Evolutionary conservation across 2,113 vertebrate genomes (phyloP), one percentile per base, ranked within the genome.

Genomic region (Anhinga rufa): DNA sequence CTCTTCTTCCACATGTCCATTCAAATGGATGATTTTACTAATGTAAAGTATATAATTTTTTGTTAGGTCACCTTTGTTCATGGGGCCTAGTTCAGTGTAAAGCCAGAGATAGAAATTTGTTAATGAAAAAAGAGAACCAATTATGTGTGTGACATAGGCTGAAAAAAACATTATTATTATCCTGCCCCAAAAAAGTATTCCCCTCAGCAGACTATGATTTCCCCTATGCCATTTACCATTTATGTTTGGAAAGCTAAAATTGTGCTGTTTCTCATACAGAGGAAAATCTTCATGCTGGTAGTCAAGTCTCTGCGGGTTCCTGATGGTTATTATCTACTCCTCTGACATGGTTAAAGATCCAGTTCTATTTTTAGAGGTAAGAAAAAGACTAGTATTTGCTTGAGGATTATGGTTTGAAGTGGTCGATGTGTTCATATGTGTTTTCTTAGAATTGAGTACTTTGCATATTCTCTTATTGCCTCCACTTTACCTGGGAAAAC

Each of bases 311-410:
- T 75, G 21, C 32, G 86, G 44, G 58, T 58, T 84, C 51, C 65
- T 90, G 38, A 68, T 81, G 82, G 46, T 91, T 91, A 81, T 91
- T 86, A 87, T 89, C 76, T 93, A 40, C 65, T 92, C 42, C 51
- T 88, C 82, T 86, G 77, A 72, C 3, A 9, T 9, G 32, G 66
- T 74, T 86, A 78, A 87, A 91, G 64, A 88, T 78, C 42, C 64
- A 12, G 38, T 46, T 95, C 51, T 95, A 70, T 77, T 97, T 96
- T 93, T 76, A 86, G 57, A 78, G 57, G 46, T 48, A 88, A 91
- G 75, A 76, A 90, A 74, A 80, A 42, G n/a, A 36, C 44, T 71
- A 36, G 51, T 28, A 64, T 90, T 95, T 95, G 31, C 58, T 91
- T 86, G 68, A 83, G 71, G 70, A 66, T 82, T 77, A 38, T 55